Conservation (phyloP, 2,797 vertebrate genomes). For the Pitangus sulphuratus region DNA sequence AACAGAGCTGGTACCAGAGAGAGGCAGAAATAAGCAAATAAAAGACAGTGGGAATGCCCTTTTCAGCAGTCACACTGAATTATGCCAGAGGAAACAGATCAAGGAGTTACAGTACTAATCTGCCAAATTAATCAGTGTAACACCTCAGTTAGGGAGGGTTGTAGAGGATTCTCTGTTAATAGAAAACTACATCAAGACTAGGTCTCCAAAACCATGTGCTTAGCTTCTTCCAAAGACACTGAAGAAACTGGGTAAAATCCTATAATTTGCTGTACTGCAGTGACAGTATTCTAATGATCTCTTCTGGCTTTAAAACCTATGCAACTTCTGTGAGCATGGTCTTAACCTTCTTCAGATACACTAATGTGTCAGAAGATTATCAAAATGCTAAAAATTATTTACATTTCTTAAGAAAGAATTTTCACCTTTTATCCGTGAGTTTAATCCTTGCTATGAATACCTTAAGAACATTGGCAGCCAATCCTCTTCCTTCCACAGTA, state of each 20-base stretch:
- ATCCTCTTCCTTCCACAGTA: not conserved
- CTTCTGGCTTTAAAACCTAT: not conserved
- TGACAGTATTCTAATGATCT: not conserved
- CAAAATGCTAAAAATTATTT: not conserved
- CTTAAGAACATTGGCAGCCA: not conserved
- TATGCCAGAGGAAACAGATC: constrained; percentile 15
- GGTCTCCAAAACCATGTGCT: not conserved
- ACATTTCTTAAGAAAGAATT: not conserved
- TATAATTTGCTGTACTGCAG: not conserved
- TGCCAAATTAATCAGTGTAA: constrained; percentile 7
- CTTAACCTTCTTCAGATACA: not conserved
- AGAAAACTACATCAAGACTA: not conserved
- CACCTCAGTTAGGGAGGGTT: not conserved
- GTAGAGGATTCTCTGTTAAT: not conserved
- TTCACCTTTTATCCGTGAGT: not conserved
- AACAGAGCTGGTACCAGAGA: not conserved
- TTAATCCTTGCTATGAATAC: not conserved
- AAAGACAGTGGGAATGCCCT: not conserved
- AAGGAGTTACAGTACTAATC: not conserved
- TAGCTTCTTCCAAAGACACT: not conserved
- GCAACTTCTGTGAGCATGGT: not conserved
- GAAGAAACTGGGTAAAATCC: not conserved
- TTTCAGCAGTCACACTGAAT: constrained; percentile 17
- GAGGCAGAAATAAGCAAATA: not conserved
- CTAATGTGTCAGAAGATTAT: not conserved